Evolutionary conservation across 2,113 vertebrate species (phyloP), one percentile per base, ranked within the genome.

Genomic region (Hyperopisus bebe): DNA sequence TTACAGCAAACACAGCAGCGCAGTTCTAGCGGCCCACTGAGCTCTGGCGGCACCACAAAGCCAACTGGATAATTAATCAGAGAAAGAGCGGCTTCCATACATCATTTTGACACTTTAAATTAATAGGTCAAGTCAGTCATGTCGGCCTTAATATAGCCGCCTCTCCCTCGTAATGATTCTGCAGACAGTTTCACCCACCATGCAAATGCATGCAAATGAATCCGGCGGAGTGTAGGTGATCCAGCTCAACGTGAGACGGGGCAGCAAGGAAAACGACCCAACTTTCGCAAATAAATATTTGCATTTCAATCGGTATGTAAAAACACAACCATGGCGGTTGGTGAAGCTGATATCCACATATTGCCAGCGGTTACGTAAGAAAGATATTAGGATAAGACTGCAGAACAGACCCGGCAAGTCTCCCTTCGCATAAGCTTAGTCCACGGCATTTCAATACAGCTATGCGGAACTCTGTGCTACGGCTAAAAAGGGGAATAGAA

Each of bases 11-110:
- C 50, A 13, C n/a, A 39, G 31, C 85, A 51, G 35, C n/a, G 27
- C 15, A 53, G 85, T 3, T n/a, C 50, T 27, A 87, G 21, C 48
- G 35, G 10, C 85, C 55, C 48, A 87, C 50, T 87, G 31, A 53
- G 27, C 27, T 17, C 85, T 35, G 48, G 85, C 47, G 55, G 48
- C 47, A 35, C 50, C 85, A 87, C 27, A 87, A 55, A 87, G 85
- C 85, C 50, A 87, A 87, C 85, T 53, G 85, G 85, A 87, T 87
- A 87, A 87, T 87, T 87, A 87, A 87, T 87, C 85, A 87, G 85
- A 87, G 47, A 39, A 55, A 87, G 85, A 87, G 4, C 27, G 85
- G 50, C 50, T 53, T 87, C 85, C 85, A 87, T 87, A 87, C 44
- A 87, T 87, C 85, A 87, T 87, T 87, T 53, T 87, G 85, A 87